These are phyloP conservation scores for Oryctolagus cuniculus DNA, from an alignment of 2,113 vertebrate genomes.

Conservation along the genomic window mOryCun1.1 NC_091435.1:162186501-162187000, in stretches of 20 bases:
- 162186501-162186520: no score
- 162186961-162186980: slow-evolving; percentile 11
- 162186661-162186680: no score
- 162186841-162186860: slow-evolving; percentile 59
- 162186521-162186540: no score
- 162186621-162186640: no score
- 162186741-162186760: slow-evolving; percentile 1
- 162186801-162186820: slow-evolving; percentile 60
- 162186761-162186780: slow-evolving; percentile 20
- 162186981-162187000: not conserved
- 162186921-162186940: slow-evolving; percentile 52
- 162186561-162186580: no score
- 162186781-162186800: slow-evolving; percentile 39
- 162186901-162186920: slow-evolving; percentile 23
- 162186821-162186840: slow-evolving; percentile 24
- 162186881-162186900: slow-evolving; percentile 42
- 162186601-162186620: no score
- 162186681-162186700: not conserved
- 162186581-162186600: no score
- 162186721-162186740: slow-evolving; percentile 41
- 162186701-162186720: not conserved
- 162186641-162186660: no score
- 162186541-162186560: no score
- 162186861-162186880: slow-evolving; percentile 53
- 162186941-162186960: slow-evolving; percentile 50